Percentiles rank a stretch among this genome's conserved stretches.
Conservation (phyloP, 1,140 invertebrate genomes). For the Caerostris darwini region DNA sequence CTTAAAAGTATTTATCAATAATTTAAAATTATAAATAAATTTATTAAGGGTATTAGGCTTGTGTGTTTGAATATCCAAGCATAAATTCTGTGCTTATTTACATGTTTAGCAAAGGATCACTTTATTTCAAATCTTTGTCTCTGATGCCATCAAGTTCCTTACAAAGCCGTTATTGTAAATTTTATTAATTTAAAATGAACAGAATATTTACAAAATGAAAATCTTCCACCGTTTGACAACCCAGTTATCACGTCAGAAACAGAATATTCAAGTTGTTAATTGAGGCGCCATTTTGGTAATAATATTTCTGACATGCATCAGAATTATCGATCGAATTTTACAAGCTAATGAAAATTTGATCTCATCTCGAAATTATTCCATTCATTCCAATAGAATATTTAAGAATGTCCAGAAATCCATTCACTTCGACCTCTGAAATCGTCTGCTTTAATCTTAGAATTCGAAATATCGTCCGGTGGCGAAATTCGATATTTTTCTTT, state of each 20-base stretch:
- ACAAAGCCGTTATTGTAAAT: too few species aligned
- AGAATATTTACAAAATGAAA: too few species aligned
- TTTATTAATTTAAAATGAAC: too few species aligned
- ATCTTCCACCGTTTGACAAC: too few species aligned
- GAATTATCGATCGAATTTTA: not conserved
- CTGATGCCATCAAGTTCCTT: too few species aligned
- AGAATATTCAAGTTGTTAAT: not conserved
- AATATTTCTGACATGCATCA: not conserved
- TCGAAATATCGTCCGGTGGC: not conserved
- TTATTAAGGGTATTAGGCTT: too few species aligned
- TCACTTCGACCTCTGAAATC: not conserved
- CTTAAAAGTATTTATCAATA: too few species aligned
- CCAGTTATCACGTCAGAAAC: not conserved
- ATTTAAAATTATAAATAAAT: too few species aligned
- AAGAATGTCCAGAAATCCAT: not conserved
- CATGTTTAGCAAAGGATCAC: too few species aligned
- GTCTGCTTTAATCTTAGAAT: not conserved
- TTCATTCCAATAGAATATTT: not conserved
- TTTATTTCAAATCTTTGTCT: too few species aligned
- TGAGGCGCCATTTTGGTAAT: conserved; percentile 2
- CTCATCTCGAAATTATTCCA: not conserved
- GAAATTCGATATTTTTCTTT: not conserved
- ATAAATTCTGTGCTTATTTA: too few species aligned
- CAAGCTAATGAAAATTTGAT: not conserved
- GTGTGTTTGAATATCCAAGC: too few species aligned